These are phyloP conservation scores for Phyllotreta striolata DNA, from an alignment of 2,888 invertebrate species.

Conservation along the genomic window DNA sequence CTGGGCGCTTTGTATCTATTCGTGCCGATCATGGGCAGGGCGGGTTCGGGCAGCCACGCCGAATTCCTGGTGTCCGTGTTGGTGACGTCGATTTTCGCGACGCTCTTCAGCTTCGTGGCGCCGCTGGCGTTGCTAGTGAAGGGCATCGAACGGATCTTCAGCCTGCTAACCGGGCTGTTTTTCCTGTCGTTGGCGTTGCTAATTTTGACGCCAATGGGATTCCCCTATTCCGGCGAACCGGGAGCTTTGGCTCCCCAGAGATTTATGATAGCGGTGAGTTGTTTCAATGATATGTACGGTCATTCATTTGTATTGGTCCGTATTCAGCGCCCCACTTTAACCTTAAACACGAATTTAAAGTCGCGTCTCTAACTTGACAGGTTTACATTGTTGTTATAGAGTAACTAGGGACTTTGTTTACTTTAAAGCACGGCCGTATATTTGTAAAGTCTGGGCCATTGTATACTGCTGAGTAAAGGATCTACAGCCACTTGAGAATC, in stretches of 20 bases:
- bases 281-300: no score
- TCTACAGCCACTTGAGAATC: neutral
- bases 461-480: no score
- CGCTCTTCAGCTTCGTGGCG: slow-evolving; percentile 62
- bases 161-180: slow-evolving; percentile 64
- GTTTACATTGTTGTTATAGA: no score
- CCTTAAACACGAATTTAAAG: no score
- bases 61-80: slow-evolving; percentile 72
- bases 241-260: slow-evolving; percentile 74
- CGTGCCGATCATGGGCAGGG: slow-evolving; percentile 83
- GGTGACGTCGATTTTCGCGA: slow-evolving; percentile 58
- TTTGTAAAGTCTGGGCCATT: no score
- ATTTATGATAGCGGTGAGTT: slow-evolving; percentile 74
- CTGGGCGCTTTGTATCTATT: slow-evolving; percentile 76
- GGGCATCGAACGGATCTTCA: slow-evolving; percentile 64
- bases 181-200: slow-evolving; percentile 66
- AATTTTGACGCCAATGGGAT: slow-evolving; percentile 73
- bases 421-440: no score
- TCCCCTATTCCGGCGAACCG: slow-evolving; percentile 75
- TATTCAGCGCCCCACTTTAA: no score
- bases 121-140: slow-evolving; percentile 61
- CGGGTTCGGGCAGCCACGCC: slow-evolving; percentile 73
- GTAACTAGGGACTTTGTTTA: no score
- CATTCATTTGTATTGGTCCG: no score
- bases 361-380: no score